Conservation (phyloP, 2,797 vertebrate species). For the Anas flavirostris region DNA sequence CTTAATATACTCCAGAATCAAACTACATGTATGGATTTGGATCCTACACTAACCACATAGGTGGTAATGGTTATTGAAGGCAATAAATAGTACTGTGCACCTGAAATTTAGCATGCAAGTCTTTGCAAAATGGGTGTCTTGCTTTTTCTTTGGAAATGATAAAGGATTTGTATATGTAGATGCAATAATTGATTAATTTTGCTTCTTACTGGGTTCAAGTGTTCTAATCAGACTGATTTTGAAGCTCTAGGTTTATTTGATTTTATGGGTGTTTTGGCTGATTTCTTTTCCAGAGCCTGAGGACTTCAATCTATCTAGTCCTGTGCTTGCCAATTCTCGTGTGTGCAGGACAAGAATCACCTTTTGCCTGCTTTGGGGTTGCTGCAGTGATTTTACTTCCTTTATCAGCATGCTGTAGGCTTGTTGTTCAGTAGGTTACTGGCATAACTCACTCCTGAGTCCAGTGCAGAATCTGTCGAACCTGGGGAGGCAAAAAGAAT, state of each 20-base stretch:
- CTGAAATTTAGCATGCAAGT: not conserved
- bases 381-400: not conserved
- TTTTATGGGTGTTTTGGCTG: not conserved
- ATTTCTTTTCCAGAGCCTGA: not conserved
- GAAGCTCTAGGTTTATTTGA: not conserved
- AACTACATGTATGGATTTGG: not conserved
- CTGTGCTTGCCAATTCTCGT: not conserved
- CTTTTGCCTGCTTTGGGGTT: not conserved
- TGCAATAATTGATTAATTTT: not conserved
- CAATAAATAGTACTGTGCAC: not conserved
- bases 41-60: not conserved
- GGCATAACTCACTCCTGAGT: not conserved
- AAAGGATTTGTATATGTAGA: not conserved
- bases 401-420: not conserved
- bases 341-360: not conserved
- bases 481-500: not conserved
- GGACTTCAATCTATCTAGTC: not conserved
- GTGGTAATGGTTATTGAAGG: not conserved
- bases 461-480: not conserved
- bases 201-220: not conserved
- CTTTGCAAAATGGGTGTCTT: not conserved
- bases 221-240: not conserved
- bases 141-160: not conserved
- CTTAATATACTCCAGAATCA: not conserved
- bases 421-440: not conserved